Conservation (phyloP, 2,113 vertebrate genomes). For the Lophochroa leadbeateri region DNA sequence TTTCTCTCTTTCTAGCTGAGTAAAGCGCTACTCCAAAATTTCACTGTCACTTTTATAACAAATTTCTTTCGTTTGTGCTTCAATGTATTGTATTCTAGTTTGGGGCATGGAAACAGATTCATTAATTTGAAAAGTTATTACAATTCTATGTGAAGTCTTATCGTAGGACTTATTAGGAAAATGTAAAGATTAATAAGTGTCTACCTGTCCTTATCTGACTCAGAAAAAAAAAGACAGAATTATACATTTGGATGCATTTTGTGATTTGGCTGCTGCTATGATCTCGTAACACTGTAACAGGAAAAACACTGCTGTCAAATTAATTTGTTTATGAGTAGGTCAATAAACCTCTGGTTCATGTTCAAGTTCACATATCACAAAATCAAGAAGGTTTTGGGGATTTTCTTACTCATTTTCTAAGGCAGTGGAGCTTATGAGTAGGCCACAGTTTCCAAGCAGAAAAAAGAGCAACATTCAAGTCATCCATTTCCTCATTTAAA, state of each 20-base stretch:
- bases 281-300: background rate
- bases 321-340: background rate
- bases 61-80: background rate
- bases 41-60: background rate
- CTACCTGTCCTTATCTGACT: background rate
- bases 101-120: background rate
- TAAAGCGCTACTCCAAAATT: background rate
- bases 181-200: background rate
- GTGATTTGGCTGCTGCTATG: background rate
- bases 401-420: background rate
- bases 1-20: background rate
- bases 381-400: rapidly evolving
- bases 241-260: background rate
- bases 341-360: background rate
- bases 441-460: background rate
- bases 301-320: background rate
- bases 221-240: background rate
- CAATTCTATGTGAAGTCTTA: background rate
- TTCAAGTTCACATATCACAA: background rate
- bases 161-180: background rate
- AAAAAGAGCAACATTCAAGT: background rate
- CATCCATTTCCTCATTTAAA: background rate
- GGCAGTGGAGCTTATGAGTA: background rate
- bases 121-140: background rate
- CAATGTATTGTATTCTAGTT: background rate